Evolutionary conservation across 2,113 vertebrate genomes (phyloP).

Genomic region (Stictonetta naevosa): DNA sequence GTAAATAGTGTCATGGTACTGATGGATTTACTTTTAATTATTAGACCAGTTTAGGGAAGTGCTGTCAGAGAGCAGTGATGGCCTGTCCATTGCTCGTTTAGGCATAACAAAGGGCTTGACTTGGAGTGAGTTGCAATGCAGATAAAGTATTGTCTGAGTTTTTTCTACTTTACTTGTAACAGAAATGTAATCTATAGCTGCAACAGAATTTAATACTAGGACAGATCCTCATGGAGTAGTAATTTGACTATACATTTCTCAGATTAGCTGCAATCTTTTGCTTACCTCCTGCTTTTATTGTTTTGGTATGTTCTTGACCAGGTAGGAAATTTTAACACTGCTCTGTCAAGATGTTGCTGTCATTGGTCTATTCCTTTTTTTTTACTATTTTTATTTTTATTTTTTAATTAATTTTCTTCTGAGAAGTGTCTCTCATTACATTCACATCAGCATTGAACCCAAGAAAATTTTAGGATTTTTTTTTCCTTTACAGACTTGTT

Average conservation of each 20-base stretch:
- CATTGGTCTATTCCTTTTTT: neutral
- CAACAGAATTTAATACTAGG: neutral
- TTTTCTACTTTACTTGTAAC: neutral
- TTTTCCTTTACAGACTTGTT: neutral
- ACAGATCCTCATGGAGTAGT: neutral
- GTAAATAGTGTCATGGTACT: constrained; percentile 30
- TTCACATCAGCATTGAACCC: neutral
- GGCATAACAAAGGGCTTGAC: constrained; percentile 52
- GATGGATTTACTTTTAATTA: constrained; percentile 67
- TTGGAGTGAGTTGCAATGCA: constrained; percentile 35
- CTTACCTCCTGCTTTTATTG: neutral
- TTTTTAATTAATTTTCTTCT: neutral
- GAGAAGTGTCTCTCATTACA: neutral
- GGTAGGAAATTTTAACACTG: neutral
- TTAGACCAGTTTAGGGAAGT: constrained; percentile 42
- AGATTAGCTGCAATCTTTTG: neutral
- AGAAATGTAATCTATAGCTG: constrained; percentile 13
- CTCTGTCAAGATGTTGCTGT: neutral
- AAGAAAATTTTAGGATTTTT: neutral
- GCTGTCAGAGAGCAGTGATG: constrained; percentile 43
- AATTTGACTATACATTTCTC: neutral
- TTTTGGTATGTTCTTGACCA: neutral
- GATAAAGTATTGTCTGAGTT: neutral
- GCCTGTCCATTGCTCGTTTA: constrained; percentile 50
- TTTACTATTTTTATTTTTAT: neutral